Evolutionary conservation across 2,113 vertebrate species (phyloP).

Genomic region (Scalopus aquaticus): DNA sequence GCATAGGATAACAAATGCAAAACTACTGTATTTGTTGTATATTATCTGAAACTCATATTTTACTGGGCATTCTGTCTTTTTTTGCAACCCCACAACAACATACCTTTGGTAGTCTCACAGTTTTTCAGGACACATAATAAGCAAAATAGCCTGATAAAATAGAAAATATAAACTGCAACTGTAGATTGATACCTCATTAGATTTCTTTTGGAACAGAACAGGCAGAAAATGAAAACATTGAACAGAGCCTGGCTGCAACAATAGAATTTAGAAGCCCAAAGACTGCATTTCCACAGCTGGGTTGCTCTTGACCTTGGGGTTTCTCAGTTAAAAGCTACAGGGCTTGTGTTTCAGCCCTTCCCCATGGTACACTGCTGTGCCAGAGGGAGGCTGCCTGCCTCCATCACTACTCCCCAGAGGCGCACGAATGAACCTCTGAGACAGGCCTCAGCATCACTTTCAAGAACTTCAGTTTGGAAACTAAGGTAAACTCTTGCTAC

Average conservation of each 20-base stretch:
- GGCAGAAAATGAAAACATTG: not conserved
- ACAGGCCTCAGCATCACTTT: not conserved
- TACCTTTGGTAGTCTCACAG: not conserved
- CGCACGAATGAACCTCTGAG: not conserved
- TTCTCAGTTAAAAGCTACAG: not conserved
- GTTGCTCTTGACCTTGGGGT: not conserved
- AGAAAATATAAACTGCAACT: not conserved
- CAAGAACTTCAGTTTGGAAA: conserved; percentile 42
- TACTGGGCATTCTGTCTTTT: not conserved
- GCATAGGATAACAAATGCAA: not conserved
- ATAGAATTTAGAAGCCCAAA: not conserved
- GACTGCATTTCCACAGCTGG: not conserved
- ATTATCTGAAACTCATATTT: not conserved
- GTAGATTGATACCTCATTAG: not conserved
- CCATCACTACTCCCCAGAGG: not conserved
- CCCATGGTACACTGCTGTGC: not conserved
- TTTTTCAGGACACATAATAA: not conserved
- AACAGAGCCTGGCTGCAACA: not conserved
- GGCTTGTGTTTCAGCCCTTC: not conserved
- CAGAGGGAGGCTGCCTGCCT: not conserved
- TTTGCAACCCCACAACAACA: not conserved
- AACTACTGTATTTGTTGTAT: not conserved
- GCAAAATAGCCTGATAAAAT: not conserved
- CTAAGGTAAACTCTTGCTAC: not conserved
- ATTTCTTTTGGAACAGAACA: conserved; percentile 5